Conservation (phyloP, 1,140 invertebrate genomes). For the Centruroides sculpturatus region DNA sequence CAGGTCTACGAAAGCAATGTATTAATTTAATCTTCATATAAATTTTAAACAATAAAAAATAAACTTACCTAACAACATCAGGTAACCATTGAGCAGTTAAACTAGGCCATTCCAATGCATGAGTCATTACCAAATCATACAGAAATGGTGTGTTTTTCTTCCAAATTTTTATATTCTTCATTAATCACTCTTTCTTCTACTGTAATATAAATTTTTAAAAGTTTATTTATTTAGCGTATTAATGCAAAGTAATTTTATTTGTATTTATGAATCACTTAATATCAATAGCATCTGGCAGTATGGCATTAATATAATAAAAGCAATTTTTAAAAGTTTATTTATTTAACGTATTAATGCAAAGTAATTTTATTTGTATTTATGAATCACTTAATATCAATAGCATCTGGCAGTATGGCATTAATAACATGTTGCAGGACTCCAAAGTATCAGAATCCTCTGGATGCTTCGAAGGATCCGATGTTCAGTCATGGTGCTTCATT, state of each 20-base stretch:
- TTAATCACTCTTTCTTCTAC: slow-evolving; percentile 98
- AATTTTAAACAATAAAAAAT: background rate
- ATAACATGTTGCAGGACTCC: no score
- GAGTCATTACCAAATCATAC: slow-evolving; percentile 95
- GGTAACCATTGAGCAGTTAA: slow-evolving; percentile 98
- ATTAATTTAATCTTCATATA: background rate
- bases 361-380: no score
- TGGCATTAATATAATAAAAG: slow-evolving; percentile 97
- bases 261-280: no score
- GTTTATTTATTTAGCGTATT: no score
- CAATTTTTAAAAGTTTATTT: no score
- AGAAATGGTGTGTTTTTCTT: slow-evolving; percentile 96
- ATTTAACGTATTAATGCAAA: no score
- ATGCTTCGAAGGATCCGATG: no score
- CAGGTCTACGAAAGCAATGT: slow-evolving; percentile 46
- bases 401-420: slow-evolving; percentile 98
- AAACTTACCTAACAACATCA: slow-evolving; percentile 66
- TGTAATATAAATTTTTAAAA: slow-evolving; percentile 32
- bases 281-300: slow-evolving; percentile 99
- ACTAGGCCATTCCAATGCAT: slow-evolving; percentile 93
- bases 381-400: no score
- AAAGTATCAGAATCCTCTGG: no score
- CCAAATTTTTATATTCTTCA: slow-evolving; percentile 99
- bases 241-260: no score
- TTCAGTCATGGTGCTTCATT: no score